Evolutionary conservation across 2,113 vertebrate species (phyloP), one percentile per base, ranked within the genome.

Genomic region (Osmerus mordax): DNA sequence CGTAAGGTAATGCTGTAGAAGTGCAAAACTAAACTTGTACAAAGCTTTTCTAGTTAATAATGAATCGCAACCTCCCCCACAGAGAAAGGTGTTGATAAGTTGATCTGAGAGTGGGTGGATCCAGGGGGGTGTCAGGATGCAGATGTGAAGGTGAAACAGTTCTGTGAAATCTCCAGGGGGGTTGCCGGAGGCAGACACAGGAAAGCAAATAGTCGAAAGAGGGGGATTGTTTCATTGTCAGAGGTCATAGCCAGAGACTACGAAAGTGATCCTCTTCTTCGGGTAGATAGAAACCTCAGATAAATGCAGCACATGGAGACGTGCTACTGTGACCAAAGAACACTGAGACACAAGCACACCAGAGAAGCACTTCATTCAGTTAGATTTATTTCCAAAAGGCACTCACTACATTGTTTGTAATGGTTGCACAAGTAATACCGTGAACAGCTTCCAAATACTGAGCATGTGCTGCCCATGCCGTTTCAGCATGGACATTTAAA

Each of bases 311-410:
- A 41, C 29, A 23, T 15, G 59, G 15, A 69, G 16, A 19, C 15
- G 65, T 52, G 15, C 23, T 13, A n/a, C 25, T 19, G 53, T 53
- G 54, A 41, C 16, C 28, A n/a, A 64, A 74, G 71, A 55, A 1
- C 4, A 73, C 23, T n/a, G 23, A 13, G 13, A 68, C 16, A 74
- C n/a, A 70, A 47, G 69, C 4, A 32, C 65, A 47, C 70, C 70
- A 68, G 32, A 70, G 74, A 36, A 56, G 61, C 60, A 51, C 55
- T 70, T 76, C 7, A 73, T 79, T 77, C 60, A 65, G 72, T 80
- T 13, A 79, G 80, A 54, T 89, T 87, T 88, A 89, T 89, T 91
- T 89, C 71, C 70, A 87, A 91, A 90, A 88, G 73, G 87, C 89
- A 90, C 83, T 85, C 84, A 88, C 81, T 88, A 88, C 81, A 86